These are phyloP conservation scores for Tipula helvola DNA, from an alignment of 2,888 invertebrate genomes.

Conservation along the genomic window DNA sequence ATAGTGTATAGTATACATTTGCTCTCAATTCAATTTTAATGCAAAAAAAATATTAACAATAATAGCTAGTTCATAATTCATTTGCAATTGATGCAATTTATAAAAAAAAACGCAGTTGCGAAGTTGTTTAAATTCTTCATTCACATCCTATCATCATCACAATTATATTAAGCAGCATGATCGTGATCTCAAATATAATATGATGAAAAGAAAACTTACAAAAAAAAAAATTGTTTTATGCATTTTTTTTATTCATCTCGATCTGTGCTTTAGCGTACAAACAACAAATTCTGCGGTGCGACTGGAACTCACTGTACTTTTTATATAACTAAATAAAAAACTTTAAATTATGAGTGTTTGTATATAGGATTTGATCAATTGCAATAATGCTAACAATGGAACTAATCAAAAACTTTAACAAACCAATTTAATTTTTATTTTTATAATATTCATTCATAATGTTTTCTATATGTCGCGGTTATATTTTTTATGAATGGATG, in stretches of 20 bases:
- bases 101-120: neutral
- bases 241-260: neutral
- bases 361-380: neutral
- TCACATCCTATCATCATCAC: neutral
- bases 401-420: constrained; percentile 4
- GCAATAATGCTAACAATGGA: neutral
- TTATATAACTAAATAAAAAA: neutral
- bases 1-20: neutral
- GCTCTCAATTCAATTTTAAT: neutral
- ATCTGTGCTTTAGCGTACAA: neutral
- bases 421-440: neutral
- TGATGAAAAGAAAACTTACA: neutral
- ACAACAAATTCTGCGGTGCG: neutral
- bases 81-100: neutral
- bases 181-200: neutral
- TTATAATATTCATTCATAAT: neutral
- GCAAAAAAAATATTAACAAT: neutral
- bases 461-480: neutral
- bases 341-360: neutral
- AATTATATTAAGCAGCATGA: neutral
- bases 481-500: neutral
- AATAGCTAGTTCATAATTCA: neutral
- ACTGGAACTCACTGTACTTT: neutral
- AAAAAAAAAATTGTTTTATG: neutral
- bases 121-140: neutral